Percentiles rank a stretch among this genome's conserved stretches.
Evolutionary conservation across 2,888 invertebrate species (phyloP).

Genomic region (Dioctria rufipes): DNA sequence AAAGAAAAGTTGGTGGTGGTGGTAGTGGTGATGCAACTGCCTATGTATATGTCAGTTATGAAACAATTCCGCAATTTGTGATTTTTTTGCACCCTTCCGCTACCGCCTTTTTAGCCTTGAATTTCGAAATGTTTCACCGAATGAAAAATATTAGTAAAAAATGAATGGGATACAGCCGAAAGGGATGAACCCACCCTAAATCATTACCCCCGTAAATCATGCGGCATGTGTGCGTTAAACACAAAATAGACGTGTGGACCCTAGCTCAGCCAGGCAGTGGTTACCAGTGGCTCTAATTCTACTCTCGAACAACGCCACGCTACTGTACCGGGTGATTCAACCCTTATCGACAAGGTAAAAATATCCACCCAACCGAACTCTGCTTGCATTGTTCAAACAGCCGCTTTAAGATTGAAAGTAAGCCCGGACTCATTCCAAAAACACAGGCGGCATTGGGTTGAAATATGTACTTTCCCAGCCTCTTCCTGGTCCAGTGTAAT

Average conservation of each 20-base stretch:
- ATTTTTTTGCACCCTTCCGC: conserved; percentile 4
- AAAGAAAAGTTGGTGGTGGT: neutral
- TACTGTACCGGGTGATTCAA: neutral
- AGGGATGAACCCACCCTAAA: conserved; percentile 27
- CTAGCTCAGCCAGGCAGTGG: neutral
- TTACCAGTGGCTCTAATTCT: conserved; percentile 34
- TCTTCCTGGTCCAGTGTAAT: neutral
- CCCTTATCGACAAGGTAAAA: neutral
- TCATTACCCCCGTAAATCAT: conserved; percentile 57
- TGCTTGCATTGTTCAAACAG: conserved; percentile 35
- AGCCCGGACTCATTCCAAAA: neutral
- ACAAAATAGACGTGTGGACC: conserved; percentile 28
- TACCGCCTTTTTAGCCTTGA: conserved; percentile 6
- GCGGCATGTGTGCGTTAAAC: conserved; percentile 59
- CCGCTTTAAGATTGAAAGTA: conserved; percentile 15
- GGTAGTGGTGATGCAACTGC: neutral
- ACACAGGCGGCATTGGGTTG: neutral
- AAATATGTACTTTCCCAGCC: neutral
- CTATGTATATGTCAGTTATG: conserved; percentile 5
- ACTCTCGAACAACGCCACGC: conserved; percentile 3
- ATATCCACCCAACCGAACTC: conserved; percentile 3
- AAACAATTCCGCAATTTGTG: conserved; percentile 38
- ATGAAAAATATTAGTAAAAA: conserved; percentile 12
- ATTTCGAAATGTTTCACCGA: neutral
- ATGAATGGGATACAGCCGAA: neutral